phyloP scores from a whole-genome alignment of 2,113 vertebrate genomes.

The Oenanthe melanoleuca region DNA sequence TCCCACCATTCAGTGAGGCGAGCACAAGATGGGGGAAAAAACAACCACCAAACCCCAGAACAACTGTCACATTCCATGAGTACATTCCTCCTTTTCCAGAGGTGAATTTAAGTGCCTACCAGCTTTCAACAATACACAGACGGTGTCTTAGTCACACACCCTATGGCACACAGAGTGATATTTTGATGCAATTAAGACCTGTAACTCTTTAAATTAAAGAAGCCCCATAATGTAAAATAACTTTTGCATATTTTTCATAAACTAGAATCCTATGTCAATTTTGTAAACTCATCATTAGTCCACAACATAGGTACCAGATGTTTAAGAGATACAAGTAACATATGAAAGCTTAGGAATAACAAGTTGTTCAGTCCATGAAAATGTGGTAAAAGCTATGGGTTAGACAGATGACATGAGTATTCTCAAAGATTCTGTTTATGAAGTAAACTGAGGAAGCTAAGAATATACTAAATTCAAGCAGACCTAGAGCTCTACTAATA shows the following conservation, averaged over 20 bases:
- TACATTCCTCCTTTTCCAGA: neutral
- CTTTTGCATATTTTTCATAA: neutral
- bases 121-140: neutral
- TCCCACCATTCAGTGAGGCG: neutral
- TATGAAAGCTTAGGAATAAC: neutral
- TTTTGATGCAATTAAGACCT: neutral
- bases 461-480: neutral
- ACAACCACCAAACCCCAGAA: neutral
- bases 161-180: neutral
- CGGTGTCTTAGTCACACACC: neutral
- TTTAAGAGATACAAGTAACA: neutral
- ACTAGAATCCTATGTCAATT: neutral
- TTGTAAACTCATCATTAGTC: neutral
- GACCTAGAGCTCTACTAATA: neutral
- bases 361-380: neutral
- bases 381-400: neutral
- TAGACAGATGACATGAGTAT: neutral
- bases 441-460: neutral
- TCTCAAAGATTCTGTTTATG: neutral
- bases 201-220: neutral
- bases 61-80: neutral
- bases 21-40: neutral
- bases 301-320: neutral
- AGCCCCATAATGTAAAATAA: neutral
- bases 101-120: neutral